Evolutionary conservation across 2,113 vertebrate genomes (phyloP).

Genomic region (Prunella himalayana): DNA sequence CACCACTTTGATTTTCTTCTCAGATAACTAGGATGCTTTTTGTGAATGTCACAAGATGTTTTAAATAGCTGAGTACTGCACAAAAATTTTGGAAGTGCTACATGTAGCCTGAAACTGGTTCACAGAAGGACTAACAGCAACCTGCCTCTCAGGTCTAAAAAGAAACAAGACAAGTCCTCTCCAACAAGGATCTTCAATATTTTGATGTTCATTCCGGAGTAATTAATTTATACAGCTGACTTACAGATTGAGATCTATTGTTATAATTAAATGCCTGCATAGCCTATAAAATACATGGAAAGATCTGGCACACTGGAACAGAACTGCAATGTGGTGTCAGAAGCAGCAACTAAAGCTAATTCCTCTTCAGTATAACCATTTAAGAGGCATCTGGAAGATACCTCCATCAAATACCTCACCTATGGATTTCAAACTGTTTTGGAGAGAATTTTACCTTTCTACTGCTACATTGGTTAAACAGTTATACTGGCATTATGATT

Average conservation of each 20-base stretch:
- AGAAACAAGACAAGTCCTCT: accelerated
- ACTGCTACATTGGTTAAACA: neutral
- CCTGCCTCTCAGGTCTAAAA: neutral
- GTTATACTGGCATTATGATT: neutral
- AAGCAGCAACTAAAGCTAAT: neutral
- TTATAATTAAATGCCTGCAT: neutral
- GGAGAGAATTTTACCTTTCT: neutral
- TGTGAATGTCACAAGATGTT: neutral
- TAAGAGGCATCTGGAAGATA: neutral
- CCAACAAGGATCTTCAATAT: neutral
- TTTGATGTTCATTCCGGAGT: neutral
- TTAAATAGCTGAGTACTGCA: neutral
- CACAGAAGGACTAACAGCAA: neutral
- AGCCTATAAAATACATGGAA: neutral
- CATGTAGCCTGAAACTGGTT: neutral
- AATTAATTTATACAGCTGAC: neutral
- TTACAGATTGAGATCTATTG: neutral
- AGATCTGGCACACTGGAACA: neutral
- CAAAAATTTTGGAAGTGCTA: neutral
- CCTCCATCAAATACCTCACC: neutral
- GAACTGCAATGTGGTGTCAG: neutral
- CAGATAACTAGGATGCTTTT: neutral
- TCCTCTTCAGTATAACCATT: neutral
- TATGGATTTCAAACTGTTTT: neutral
- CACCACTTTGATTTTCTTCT: neutral